Base-by-base conservation (phyloP, 1,140 invertebrate genomes). In the Temnothorax nylanderi region DNA sequence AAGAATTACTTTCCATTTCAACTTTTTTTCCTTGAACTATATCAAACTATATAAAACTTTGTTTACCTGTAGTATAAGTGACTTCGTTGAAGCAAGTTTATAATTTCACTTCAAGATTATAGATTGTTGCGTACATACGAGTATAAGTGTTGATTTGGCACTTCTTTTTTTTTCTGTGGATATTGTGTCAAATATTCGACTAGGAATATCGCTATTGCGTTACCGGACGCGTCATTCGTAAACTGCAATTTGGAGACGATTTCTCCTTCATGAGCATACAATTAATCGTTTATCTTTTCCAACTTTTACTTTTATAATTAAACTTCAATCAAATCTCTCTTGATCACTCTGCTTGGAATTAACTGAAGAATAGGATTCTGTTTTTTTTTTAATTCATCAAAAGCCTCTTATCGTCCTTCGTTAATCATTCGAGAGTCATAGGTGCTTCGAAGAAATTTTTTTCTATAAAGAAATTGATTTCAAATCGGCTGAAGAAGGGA, bases 271-370 rank as follows among this genome's bases (percentile, higher is more conserved):
- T 0, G n/a, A 54, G 11, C 18, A 16, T 41, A 56, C 51, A n/a
- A n/a, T n/a, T n/a, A n/a, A 74, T 74, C 26, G 11, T 74, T 74
- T n/a, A 37, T 21, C 34, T 41, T 10, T 26, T 18, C 21, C 41
- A 49, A 58, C n/a, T 75, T 44, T 75, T 41, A 58, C 44, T 69
- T 67, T 56, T 56, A 16, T 37, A 56, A 74, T 34, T 72, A 26
- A 49, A 47, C 21, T 32, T 8, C 49, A 26, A 32, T 32, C 21
- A 26, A 16, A 47, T 32, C 41, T 26, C n/a, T 69, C 11, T 26
- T 47, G 49, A 49, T 47, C 41, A 16, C n/a, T 44, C 3, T 1
- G 62, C 34, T 41, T 65, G n/a, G 47, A 47, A 69, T 47, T 69
- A 47, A 44, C 8, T 21, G 1, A 65, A 65, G 34, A 65, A 47